Evolutionary conservation across 1,140 invertebrate genomes (phyloP).

Genomic region (Temnothorax longispinosus): DNA sequence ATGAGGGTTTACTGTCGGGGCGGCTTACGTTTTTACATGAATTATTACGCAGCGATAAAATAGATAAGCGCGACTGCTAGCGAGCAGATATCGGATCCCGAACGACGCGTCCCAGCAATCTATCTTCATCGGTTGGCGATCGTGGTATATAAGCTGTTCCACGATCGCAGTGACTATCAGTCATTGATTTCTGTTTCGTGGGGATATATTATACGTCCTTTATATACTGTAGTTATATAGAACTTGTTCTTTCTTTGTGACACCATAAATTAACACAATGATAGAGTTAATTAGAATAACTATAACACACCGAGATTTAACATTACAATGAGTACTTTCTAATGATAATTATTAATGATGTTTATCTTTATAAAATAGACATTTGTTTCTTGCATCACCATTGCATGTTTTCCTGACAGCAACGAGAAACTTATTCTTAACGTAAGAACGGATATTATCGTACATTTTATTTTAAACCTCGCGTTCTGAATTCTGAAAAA

Average conservation of each 20-base stretch:
- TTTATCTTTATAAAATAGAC: background rate
- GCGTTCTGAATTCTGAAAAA: background rate
- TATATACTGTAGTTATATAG: background rate
- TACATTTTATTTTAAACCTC: background rate
- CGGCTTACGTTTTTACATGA: slow-evolving; percentile 53
- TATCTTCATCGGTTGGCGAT: slow-evolving; percentile 73
- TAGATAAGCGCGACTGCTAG: slow-evolving; percentile 52
- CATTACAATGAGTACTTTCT: background rate
- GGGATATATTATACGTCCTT: slow-evolving; percentile 34
- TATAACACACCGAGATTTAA: background rate
- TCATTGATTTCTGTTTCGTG: slow-evolving; percentile 64
- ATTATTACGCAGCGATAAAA: slow-evolving; percentile 58
- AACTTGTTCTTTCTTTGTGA: background rate
- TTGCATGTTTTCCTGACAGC: background rate
- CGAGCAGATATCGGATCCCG: slow-evolving; percentile 29
- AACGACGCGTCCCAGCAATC: slow-evolving; percentile 43
- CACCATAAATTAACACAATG: background rate
- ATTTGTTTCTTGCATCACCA: background rate
- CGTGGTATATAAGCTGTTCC: slow-evolving; percentile 17
- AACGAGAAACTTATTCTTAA: background rate
- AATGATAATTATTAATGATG: background rate
- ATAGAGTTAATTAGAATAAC: background rate
- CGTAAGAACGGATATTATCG: background rate
- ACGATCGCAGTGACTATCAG: slow-evolving; percentile 57
- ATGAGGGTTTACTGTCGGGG: slow-evolving; percentile 43